A percentile compares a stretch with the other conserved stretches of the same genome.
phyloP scores from a whole-genome alignment of 2,888 invertebrate genomes.

The Melikaiella ostensackeni region DNA sequence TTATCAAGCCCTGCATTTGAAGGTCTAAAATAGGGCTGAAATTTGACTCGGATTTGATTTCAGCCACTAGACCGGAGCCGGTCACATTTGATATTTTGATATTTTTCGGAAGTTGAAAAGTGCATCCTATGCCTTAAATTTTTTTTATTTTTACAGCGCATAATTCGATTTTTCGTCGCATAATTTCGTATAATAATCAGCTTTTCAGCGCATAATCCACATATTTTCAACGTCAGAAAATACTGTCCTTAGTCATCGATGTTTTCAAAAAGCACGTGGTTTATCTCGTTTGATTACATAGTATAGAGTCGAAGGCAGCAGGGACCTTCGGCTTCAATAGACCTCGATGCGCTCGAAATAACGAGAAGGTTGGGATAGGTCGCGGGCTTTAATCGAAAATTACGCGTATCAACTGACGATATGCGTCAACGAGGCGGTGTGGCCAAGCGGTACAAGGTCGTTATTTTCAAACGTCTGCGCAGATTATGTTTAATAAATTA shows the following conservation, averaged over 20 bases:
- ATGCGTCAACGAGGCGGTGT: slow-evolving; percentile 46
- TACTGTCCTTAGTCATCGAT: neutral
- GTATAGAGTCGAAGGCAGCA: slow-evolving; percentile 19
- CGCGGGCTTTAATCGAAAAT: slow-evolving; percentile 64
- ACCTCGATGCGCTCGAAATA: slow-evolving; percentile 61
- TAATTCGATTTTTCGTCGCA: too few species aligned
- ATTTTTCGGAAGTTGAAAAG: too few species aligned
- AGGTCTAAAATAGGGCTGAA: too few species aligned
- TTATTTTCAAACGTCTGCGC: slow-evolving; percentile 41
- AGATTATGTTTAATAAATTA: slow-evolving; percentile 34
- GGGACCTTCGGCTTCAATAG: slow-evolving; percentile 63
- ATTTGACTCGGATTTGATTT: too few species aligned
- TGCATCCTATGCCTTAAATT: too few species aligned
- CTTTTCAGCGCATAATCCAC: too few species aligned
- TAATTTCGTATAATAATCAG: too few species aligned
- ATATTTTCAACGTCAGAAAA: too few species aligned
- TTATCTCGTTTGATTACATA: neutral
- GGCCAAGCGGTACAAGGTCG: slow-evolving; percentile 54
- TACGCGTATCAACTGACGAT: slow-evolving; percentile 54
- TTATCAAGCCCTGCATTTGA: too few species aligned
- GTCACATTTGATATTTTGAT: too few species aligned
- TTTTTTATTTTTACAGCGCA: too few species aligned
- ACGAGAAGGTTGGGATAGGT: slow-evolving; percentile 73
- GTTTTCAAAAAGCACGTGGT: slow-evolving; percentile 26
- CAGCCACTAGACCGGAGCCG: too few species aligned